Evolutionary conservation across 1,140 invertebrate species (phyloP), one percentile per base, ranked within the genome.

Genomic region (Sycophaga agraensis): DNA sequence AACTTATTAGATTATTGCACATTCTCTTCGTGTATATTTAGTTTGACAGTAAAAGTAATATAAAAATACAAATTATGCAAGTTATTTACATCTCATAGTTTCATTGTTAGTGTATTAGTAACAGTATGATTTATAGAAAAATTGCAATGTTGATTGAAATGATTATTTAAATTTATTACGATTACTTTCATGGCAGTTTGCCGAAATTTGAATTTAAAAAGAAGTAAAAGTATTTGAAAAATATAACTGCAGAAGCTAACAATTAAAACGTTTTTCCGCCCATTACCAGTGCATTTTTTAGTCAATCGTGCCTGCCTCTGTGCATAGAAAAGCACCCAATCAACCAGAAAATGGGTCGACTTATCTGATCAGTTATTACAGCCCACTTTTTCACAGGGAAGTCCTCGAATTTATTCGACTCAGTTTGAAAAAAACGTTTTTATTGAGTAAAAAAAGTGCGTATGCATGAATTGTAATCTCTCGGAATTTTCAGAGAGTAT

Each of bases 261-360:
- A 48, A 46, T 34, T 24, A 57, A 37, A 59, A 24, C n/a, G 1
- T 14, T 49, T 50, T 28, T 59, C 16, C 26, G 7, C 45, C 56
- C 46, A 24, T 42, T 40, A 59, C 56, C 58, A 59, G 58, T 59
- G 58, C 48, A 34, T 40, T 40, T 58, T 51, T 59, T 59, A 59
- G 58, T 59, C 39, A 59, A 51, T 53, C 39, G 35, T 12, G 48
- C 4, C 40, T 37, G 46, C 51, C 42, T 42, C 31, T 40, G 21
- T 28, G 19, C 58, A 35, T 24, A 50, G 35, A 49, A 59, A 59
- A 49, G 55, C 35, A 58, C n/a, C 26, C 12, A 51, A 7, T 14
- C 17, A 26, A 42, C 34, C 48, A 43, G 21, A 39, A 59, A 59
- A 43, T 59, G 34, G 48, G 46, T 42, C 57, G 31, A 59, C 34